Conservation (phyloP, 1,140 invertebrate genomes). For the Gerris buenoi region DNA sequence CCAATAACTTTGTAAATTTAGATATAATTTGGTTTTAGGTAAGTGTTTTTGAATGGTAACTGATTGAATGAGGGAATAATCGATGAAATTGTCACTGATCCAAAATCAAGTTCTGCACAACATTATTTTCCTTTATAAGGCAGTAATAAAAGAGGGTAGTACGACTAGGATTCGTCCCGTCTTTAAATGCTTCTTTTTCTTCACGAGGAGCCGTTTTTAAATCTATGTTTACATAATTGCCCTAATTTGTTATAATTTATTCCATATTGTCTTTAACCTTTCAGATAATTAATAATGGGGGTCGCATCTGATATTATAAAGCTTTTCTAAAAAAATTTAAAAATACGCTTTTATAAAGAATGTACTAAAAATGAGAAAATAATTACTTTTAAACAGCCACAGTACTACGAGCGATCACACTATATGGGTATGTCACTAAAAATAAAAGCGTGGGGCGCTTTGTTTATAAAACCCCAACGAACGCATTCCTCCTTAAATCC, state of each 20-base stretch:
- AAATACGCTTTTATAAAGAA: too few relatives aligned
- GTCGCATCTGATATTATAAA: slow-evolving; percentile 15
- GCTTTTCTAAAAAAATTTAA: slow-evolving; percentile 2
- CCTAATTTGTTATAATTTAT: neutral
- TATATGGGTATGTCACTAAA: too few relatives aligned
- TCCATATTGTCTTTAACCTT: neutral
- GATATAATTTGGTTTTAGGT: neutral
- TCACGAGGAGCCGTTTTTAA: neutral
- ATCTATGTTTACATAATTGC: neutral
- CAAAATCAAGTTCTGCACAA: neutral
- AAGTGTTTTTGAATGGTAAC: neutral
- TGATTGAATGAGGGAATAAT: neutral
- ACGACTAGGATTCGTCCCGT: neutral
- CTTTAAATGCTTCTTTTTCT: neutral
- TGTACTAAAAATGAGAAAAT: too few relatives aligned
- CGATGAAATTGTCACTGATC: neutral
- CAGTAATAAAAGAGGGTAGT: neutral
- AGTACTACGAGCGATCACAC: too few relatives aligned
- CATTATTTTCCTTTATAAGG: neutral
- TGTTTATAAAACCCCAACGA: too few relatives aligned
- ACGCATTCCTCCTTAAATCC: too few relatives aligned
- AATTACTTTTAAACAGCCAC: too few relatives aligned
- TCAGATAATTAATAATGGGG: neutral
- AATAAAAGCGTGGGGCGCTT: too few relatives aligned
- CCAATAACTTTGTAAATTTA: neutral